phyloP scores from a whole-genome alignment of 2,888 invertebrate species.

The Minunthozetes semirufus region DNA sequence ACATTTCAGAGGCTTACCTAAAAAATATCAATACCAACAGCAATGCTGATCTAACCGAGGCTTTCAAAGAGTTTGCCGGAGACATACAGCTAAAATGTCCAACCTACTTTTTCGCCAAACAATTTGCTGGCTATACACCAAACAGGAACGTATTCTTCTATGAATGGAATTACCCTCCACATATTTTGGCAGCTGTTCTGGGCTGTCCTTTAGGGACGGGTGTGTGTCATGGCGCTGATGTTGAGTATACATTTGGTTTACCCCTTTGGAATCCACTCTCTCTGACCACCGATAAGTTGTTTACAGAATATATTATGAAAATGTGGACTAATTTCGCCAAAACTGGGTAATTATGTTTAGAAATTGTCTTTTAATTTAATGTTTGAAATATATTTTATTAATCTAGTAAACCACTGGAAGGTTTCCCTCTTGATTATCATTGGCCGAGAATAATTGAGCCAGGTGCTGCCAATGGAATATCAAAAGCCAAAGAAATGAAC shows the following conservation, averaged over 20 bases:
- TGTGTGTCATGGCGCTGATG: background rate
- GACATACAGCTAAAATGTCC: background rate
- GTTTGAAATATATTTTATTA: background rate
- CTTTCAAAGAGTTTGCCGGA: constrained; percentile 4
- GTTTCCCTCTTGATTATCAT: background rate
- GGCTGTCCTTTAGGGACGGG: background rate
- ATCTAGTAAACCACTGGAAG: background rate
- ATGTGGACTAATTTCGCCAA: constrained; percentile 35
- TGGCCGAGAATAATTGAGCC: background rate
- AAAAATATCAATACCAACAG: background rate
- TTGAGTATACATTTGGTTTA: background rate
- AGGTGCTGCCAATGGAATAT: background rate
- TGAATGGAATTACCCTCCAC: background rate
- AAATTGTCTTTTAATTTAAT: background rate
- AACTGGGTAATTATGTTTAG: background rate
- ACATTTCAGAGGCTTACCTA: background rate
- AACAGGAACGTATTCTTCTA: background rate
- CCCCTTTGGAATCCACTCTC: background rate
- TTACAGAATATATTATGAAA: constrained; percentile 11
- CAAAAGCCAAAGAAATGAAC: background rate
- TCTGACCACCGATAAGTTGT: background rate
- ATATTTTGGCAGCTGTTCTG: background rate
- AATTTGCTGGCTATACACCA: background rate
- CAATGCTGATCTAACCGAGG: background rate
- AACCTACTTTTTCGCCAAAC: constrained; percentile 27